These are phyloP conservation scores for Campopleginae sp. DNA, from an alignment of 2,888 invertebrate species.

Conservation along the genomic window DNA sequence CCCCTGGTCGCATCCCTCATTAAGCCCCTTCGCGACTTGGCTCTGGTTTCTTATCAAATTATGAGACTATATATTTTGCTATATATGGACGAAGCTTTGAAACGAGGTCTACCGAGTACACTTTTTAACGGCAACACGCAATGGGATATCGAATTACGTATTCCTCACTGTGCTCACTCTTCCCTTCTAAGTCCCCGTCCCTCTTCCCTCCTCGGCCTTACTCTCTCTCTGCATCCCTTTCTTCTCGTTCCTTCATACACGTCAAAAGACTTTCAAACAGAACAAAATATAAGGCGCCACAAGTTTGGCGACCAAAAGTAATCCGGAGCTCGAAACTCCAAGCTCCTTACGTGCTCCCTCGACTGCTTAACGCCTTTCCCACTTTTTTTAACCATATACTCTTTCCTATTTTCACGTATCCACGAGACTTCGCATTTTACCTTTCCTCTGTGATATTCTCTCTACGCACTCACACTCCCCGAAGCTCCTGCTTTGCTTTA, in stretches of 20 bases:
- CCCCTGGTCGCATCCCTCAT: neutral
- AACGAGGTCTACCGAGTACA: slow-evolving; percentile 36
- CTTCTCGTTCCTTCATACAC: slow-evolving; percentile 24
- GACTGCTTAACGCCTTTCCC: slow-evolving; percentile 3
- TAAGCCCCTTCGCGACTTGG: neutral
- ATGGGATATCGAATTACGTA: slow-evolving; percentile 73
- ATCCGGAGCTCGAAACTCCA: slow-evolving; percentile 73
- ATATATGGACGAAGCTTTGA: slow-evolving; percentile 13
- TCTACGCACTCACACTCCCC: neutral
- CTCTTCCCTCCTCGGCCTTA: neutral
- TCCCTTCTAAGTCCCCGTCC: neutral
- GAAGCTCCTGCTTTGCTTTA: slow-evolving; percentile 2
- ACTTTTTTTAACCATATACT: neutral
- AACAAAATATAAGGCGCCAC: slow-evolving; percentile 66
- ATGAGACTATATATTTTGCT: slow-evolving; percentile 65
- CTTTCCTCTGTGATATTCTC: slow-evolving; percentile 19
- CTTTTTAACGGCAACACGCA: slow-evolving; percentile 28
- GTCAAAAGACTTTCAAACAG: slow-evolving; percentile 63
- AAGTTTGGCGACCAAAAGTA: slow-evolving; percentile 54
- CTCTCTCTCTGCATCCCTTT: slow-evolving; percentile 19
- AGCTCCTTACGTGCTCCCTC: slow-evolving; percentile 56
- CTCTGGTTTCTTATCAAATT: slow-evolving; percentile 71
- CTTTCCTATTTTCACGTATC: neutral
- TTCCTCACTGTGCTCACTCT: slow-evolving; percentile 64
- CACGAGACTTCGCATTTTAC: neutral